A percentile compares a stretch with the other conserved stretches of the same genome.
These are phyloP conservation scores for Myoxocephalus aenaeus DNA, from an alignment of 2,797 vertebrate genomes.

Conservation along the genomic window DNA sequence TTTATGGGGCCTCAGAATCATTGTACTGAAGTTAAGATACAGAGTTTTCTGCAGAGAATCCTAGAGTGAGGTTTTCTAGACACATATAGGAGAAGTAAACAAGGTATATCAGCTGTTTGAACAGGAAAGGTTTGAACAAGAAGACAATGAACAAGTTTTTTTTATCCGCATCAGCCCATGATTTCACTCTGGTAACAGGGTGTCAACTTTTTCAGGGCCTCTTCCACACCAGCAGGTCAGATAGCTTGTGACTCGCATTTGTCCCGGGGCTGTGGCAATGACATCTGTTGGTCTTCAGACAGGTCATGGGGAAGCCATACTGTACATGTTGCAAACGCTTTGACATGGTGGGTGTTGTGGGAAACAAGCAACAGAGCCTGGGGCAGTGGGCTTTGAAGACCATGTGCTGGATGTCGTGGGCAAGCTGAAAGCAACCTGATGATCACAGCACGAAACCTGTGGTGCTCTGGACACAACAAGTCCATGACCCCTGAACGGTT, in stretches of 20 bases:
- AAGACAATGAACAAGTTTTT: slow-evolving; percentile 1
- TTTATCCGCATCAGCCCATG: not conserved
- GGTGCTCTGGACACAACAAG: not conserved
- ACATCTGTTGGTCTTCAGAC: slow-evolving; percentile 47
- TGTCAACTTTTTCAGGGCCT: not conserved
- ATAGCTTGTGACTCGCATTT: slow-evolving; percentile 50
- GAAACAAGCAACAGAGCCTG: slow-evolving; percentile 24
- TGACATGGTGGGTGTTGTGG: slow-evolving; percentile 18
- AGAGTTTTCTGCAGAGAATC: not conserved
- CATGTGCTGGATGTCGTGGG: slow-evolving; percentile 41
- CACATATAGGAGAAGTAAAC: slow-evolving; percentile 36
- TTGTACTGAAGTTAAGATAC: not conserved
- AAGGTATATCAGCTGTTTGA: slow-evolving; percentile 16
- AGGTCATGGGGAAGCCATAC: slow-evolving; percentile 44
- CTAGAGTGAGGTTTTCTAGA: slow-evolving; percentile 3
- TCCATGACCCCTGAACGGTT: slow-evolving; percentile 13
- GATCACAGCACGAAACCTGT: slow-evolving; percentile 47
- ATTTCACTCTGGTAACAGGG: not conserved
- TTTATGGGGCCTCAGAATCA: not conserved
- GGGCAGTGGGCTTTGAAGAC: slow-evolving; percentile 1
- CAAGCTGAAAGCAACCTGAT: slow-evolving; percentile 12
- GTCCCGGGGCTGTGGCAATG: slow-evolving; percentile 16
- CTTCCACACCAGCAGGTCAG: slow-evolving; percentile 8
- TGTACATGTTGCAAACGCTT: slow-evolving; percentile 15
- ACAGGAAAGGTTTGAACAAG: slow-evolving; percentile 3